Percentiles rank a stretch among this genome's conserved stretches.
phyloP scores from a whole-genome alignment of 2,888 invertebrate genomes.

The Drosophila macrospina region DNA sequence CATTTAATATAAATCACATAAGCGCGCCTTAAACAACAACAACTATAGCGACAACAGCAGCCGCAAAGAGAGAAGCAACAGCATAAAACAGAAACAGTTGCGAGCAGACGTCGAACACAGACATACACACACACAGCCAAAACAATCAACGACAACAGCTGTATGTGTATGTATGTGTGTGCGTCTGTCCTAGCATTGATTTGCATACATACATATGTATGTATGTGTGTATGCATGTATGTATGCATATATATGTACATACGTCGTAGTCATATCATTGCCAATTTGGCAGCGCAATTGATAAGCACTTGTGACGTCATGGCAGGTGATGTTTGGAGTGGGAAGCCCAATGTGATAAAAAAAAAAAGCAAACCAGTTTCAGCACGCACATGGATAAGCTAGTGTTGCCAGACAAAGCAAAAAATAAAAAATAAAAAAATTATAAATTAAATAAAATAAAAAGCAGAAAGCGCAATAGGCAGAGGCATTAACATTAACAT shows the following conservation, averaged over 20 bases:
- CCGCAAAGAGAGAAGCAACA: slow-evolving; percentile 12
- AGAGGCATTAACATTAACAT: slow-evolving; percentile 41
- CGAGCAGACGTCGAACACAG: not conserved
- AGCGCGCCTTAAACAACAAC: not conserved
- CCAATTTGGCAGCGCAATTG: slow-evolving; percentile 43
- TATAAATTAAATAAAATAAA: not conserved
- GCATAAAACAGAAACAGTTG: slow-evolving; percentile 22
- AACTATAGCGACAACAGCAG: slow-evolving; percentile 13
- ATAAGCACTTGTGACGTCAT: slow-evolving; percentile 57
- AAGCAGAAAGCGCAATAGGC: slow-evolving; percentile 1
- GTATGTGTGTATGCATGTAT: not conserved
- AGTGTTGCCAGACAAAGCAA: slow-evolving; percentile 54
- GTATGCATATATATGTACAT: slow-evolving; percentile 16
- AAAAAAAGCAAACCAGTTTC: slow-evolving; percentile 50
- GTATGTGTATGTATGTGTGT: not conserved
- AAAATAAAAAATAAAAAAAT: not conserved
- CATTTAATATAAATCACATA: slow-evolving; percentile 7
- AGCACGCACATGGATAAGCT: slow-evolving; percentile 41
- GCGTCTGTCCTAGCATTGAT: slow-evolving; percentile 19
- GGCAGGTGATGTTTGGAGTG: slow-evolving; percentile 38
- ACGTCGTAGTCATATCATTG: slow-evolving; percentile 16
- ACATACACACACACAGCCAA: slow-evolving; percentile 1
- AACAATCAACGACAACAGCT: not conserved
- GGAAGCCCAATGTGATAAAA: slow-evolving; percentile 20
- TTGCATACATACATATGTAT: slow-evolving; percentile 4